Evolutionary conservation across 2,888 invertebrate species (phyloP).

Genomic region (Melieria crassipennis): DNA sequence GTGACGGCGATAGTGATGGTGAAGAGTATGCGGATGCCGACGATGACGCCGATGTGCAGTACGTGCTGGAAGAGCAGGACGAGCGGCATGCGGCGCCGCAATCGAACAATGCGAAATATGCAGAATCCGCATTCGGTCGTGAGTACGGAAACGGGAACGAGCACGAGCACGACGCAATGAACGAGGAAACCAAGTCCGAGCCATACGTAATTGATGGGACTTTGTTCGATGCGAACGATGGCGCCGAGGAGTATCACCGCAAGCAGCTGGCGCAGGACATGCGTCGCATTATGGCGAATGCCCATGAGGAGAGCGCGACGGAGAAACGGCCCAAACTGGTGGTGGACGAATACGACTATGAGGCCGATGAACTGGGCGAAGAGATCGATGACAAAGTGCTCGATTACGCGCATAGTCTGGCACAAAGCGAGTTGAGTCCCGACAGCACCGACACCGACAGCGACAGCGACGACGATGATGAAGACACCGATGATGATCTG

Average conservation of each 20-base stretch:
- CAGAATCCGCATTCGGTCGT: slow-evolving; percentile 7
- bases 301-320: slow-evolving; percentile 46
- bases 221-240: slow-evolving; percentile 53
- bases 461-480: slow-evolving; percentile 32
- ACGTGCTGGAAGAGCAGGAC: neutral
- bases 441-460: slow-evolving; percentile 8
- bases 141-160: slow-evolving; percentile 11
- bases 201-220: slow-evolving; percentile 51
- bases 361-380: slow-evolving; percentile 21
- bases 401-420: neutral
- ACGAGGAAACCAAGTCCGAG: slow-evolving; percentile 42
- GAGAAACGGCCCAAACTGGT: slow-evolving; percentile 40
- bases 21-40: too few relatives aligned
- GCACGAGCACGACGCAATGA: slow-evolving; percentile 36
- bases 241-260: slow-evolving; percentile 59
- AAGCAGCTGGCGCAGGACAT: slow-evolving; percentile 64
- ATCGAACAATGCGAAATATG: neutral
- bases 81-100: slow-evolving; percentile 2
- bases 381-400: slow-evolving; percentile 1
- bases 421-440: neutral
- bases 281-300: slow-evolving; percentile 65
- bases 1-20: slow-evolving; percentile 17
- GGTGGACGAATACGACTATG: slow-evolving; percentile 34
- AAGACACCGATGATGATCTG: slow-evolving; percentile 47
- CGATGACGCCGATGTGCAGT: slow-evolving; percentile 13